phyloP scores from a whole-genome alignment of 2,113 vertebrate species.

The western clawed frog (Xenopus tropicalis) region DNA sequence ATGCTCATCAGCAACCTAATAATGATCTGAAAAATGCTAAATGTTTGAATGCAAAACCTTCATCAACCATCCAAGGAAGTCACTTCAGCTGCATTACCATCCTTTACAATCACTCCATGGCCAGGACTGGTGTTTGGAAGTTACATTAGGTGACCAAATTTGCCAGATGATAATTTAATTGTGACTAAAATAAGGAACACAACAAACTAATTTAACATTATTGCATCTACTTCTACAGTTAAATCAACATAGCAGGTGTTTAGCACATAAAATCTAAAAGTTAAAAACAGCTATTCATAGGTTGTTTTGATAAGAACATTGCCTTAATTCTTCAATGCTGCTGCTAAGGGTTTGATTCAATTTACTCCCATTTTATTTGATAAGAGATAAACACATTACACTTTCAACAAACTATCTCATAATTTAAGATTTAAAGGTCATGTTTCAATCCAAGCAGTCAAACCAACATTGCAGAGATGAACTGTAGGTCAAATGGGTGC shows the following conservation, averaged over 20 bases:
- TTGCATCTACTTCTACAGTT: too few species aligned
- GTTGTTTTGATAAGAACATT: conserved; percentile 63
- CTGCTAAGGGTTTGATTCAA: conserved; percentile 66
- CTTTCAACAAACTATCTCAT: conserved; percentile 80
- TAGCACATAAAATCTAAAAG: conserved; percentile 7
- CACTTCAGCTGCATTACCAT: too few species aligned
- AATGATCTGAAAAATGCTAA: too few species aligned
- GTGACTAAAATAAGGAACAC: too few species aligned
- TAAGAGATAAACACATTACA: conserved; percentile 80
- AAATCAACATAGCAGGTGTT: background rate
- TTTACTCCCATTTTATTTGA: conserved; percentile 73
- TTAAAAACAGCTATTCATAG: conserved; percentile 58
- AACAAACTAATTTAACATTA: too few species aligned
- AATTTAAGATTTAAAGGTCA: conserved; percentile 81
- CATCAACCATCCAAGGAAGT: too few species aligned
- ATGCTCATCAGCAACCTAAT: too few species aligned
- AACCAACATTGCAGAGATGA: conserved; percentile 67
- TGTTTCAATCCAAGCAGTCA: conserved; percentile 63
- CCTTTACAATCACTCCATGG: too few species aligned
- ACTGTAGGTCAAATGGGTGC: conserved; percentile 67
- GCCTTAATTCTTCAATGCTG: conserved; percentile 62
- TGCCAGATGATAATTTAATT: too few species aligned
- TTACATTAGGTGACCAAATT: too few species aligned
- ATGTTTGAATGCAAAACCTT: too few species aligned
- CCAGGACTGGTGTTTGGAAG: too few species aligned